Conservation (phyloP, 1,140 invertebrate species). For the Platyscapa corneri region DNA sequence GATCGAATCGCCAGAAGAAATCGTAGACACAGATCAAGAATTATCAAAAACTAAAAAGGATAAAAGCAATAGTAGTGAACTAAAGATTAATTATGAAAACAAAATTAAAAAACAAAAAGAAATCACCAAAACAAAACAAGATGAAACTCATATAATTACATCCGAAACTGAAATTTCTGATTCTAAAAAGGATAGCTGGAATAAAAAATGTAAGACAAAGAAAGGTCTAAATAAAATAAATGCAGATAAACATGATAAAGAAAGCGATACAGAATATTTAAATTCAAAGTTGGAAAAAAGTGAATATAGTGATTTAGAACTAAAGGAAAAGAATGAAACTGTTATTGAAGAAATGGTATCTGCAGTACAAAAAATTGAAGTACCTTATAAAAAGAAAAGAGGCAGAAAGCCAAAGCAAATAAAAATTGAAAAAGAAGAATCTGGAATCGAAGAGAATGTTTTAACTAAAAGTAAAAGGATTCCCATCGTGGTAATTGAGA, state of each 20-base stretch:
- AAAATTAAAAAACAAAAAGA: conserved; percentile 24
- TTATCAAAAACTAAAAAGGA: conserved; percentile 23
- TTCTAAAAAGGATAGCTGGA: background rate
- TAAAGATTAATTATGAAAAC: background rate
- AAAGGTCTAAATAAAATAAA: conserved; percentile 27
- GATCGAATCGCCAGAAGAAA: conserved; percentile 24
- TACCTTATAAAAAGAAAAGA: conserved; percentile 25
- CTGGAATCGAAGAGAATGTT: background rate
- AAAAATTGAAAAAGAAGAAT: background rate
- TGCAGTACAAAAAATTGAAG: background rate
- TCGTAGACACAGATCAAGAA: background rate
- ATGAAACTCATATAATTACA: background rate
- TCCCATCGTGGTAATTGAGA: background rate
- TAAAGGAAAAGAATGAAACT: background rate
- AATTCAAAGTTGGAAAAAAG: background rate
- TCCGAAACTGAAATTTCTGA: conserved; percentile 1
- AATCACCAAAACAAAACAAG: background rate
- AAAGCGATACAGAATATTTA: background rate
- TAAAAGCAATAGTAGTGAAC: background rate
- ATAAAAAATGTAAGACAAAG: background rate
- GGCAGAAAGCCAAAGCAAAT: conserved; percentile 17
- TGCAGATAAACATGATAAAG: background rate
- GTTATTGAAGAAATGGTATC: background rate
- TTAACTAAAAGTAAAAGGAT: background rate
- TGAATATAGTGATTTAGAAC: background rate